Conservation (phyloP, 2,797 vertebrate genomes). For the Prunella strophiata region DNA sequence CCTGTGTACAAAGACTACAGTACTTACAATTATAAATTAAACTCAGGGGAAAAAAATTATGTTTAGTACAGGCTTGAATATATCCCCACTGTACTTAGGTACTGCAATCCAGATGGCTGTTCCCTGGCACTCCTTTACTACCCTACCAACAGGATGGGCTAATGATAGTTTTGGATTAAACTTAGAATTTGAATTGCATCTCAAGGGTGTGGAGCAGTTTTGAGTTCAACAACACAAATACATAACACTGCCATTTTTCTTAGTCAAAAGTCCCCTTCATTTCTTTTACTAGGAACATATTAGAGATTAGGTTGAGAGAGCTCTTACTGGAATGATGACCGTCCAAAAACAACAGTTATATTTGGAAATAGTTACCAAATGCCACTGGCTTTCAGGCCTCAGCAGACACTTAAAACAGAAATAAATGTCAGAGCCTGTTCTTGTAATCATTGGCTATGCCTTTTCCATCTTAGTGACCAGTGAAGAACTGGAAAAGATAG, state of each 20-base stretch:
- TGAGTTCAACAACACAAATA: conserved; percentile 6
- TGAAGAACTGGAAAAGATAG: not conserved
- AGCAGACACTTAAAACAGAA: not conserved
- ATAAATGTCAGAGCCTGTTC: conserved; percentile 29
- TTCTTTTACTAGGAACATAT: not conserved
- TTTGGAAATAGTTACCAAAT: conserved; percentile 40
- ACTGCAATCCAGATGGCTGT: not conserved
- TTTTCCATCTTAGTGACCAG: not conserved
- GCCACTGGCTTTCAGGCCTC: not conserved
- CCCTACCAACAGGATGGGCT: not conserved
- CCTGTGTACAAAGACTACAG: not conserved
- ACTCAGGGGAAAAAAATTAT: not conserved
- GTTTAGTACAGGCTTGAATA: not conserved
- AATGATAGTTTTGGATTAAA: conserved; percentile 49
- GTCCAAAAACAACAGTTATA: conserved; percentile 14
- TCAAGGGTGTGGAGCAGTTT: conserved; percentile 9
- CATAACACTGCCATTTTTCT: not conserved
- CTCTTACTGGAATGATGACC: not conserved
- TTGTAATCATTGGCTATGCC: not conserved
- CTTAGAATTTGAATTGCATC: conserved; percentile 11
- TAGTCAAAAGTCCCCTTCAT: conserved; percentile 2
- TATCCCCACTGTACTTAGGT: not conserved
- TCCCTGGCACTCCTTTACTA: not conserved
- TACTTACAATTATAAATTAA: conserved; percentile 5
- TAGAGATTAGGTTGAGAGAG: conserved; percentile 13